Conservation (phyloP, 2,888 invertebrate genomes). For the Athalia cordata region DNA sequence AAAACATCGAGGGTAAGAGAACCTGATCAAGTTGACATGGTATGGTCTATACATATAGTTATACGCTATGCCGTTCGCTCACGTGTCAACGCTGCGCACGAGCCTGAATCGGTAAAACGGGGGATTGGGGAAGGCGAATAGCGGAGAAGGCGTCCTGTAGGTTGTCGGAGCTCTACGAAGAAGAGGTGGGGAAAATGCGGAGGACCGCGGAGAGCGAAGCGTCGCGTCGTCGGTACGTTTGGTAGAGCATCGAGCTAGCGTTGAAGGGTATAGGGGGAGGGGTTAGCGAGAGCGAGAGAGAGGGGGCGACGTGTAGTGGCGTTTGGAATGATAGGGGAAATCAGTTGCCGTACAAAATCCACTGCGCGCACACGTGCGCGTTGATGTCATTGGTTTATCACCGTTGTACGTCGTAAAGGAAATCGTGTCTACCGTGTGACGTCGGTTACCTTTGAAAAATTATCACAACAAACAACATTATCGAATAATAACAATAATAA, state of each 20-base stretch:
- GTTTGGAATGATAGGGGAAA: conserved; percentile 62
- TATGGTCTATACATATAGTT: not conserved
- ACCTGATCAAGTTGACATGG: not conserved
- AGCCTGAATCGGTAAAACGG: conserved; percentile 40
- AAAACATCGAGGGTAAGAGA: not conserved
- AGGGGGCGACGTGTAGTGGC: conserved; percentile 33
- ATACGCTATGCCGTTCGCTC: conserved; percentile 27
- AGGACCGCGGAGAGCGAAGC: conserved; percentile 27
- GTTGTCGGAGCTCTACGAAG: conserved; percentile 12
- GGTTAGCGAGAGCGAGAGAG: not conserved
- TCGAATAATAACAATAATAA: no score
- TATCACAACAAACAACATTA: not conserved
- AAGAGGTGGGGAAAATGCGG: conserved; percentile 38
- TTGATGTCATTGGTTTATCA: conserved; percentile 20
- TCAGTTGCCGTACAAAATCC: conserved; percentile 66
- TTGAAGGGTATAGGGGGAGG: conserved; percentile 1
- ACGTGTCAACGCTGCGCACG: conserved; percentile 40
- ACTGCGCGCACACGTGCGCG: conserved; percentile 60
- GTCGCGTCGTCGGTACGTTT: conserved; percentile 18
- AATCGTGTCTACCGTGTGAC: conserved; percentile 13
- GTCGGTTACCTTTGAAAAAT: not conserved
- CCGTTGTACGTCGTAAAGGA: not conserved
- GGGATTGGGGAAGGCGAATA: conserved; percentile 37
- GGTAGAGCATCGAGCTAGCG: not conserved
- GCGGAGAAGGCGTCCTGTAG: conserved; percentile 28